Base-by-base conservation (phyloP, 2,797 vertebrate species). In the Aeoliscus strigatus region DNA sequence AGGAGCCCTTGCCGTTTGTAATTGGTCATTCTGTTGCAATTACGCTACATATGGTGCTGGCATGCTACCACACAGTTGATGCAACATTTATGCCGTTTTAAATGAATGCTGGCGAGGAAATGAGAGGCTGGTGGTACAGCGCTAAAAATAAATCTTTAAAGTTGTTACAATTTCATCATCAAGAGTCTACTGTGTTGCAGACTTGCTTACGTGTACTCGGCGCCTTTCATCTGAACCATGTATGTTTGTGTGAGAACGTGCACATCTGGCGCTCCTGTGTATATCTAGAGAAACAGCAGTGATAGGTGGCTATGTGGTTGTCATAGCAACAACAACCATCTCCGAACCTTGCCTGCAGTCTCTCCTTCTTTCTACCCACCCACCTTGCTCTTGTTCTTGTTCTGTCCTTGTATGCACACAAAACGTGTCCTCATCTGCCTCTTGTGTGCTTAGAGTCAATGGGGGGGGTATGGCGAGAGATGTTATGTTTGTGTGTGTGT, bases 261-360 rank as follows among this genome's bases (percentile, higher is more conserved):
- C 10, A 11, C 24, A 13, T 15, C 9, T 40, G 35, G 12, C n/a
- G 15, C 4, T 13, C 48, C 51, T 16, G 29, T 32, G 9, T 12
- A 6, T 9, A 27, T 40, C 27, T 21, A 23, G 31, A 40, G 48
- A 43, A 52, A 41, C 63, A 60, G 26, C 48, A 44, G 39, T 13
- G n/a, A 52, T 25, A 31, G 46, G 29, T n/a, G 37, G 60, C 59
- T 42, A 37, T 15, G 57, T 34, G 35, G 69, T 73, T 75, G 65
- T 79, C 75, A 75, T 53, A 60, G 73, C 64, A 70, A 76, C 68
- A 50, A 50, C 60, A 65, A 27, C 8, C 36, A 47, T 63, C 51
- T 43, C 12, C 31, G n/a, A 40, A 43, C 32, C 29, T 42, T 2
- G 5, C 30, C 27, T n/a, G n/a, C n/a, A n/a, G n/a, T 32, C 4